These are phyloP conservation scores for Girardia tigrina DNA, from an alignment of 2,888 invertebrate genomes.

Conservation along the genomic window DNA sequence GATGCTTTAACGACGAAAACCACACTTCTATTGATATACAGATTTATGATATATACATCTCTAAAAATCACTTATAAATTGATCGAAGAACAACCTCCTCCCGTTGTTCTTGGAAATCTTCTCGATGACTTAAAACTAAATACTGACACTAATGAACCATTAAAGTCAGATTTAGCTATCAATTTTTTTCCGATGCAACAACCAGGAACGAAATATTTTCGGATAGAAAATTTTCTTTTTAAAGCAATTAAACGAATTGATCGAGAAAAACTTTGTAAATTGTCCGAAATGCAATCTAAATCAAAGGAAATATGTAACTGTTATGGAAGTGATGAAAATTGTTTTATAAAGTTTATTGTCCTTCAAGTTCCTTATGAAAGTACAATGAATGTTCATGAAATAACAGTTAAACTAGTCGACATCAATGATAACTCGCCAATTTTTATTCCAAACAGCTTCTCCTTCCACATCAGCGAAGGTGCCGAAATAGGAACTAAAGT, in stretches of 20 bases:
- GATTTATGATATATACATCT: neutral
- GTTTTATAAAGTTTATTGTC: neutral
- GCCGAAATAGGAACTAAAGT: neutral
- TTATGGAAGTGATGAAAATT: neutral
- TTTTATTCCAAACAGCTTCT: neutral
- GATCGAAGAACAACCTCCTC: neutral
- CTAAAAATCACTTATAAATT: neutral
- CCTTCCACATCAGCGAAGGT: constrained; percentile 1
- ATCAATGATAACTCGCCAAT: neutral
- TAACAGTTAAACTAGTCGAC: neutral
- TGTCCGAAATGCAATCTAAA: neutral
- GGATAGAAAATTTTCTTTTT: neutral
- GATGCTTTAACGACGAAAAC: neutral
- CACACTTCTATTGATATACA: neutral
- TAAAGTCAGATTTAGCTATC: neutral
- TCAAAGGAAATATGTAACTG: neutral
- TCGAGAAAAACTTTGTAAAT: neutral
- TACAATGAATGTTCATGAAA: neutral
- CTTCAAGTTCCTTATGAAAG: neutral
- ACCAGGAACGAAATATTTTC: neutral
- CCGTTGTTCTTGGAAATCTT: neutral
- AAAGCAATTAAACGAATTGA: neutral
- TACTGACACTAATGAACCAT: neutral
- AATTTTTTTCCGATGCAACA: constrained; percentile 5
- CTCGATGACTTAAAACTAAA: neutral